Conservation (phyloP, 64 coral and sea anemone genomes). For the Stichodactyla mertensii region DNA sequence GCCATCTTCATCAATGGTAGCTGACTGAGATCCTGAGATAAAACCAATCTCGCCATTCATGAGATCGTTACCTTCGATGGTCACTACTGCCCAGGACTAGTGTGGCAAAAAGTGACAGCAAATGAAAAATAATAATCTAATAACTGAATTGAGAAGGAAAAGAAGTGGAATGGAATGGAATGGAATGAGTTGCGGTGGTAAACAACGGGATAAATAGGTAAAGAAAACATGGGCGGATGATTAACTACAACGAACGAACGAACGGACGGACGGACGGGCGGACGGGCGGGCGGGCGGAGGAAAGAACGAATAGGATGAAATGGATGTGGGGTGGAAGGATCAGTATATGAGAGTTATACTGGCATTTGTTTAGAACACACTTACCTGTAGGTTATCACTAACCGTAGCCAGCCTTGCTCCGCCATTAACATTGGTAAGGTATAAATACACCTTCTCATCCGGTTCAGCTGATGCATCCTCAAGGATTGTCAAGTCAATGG, state of each 20-base stretch:
- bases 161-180: neutral
- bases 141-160: neutral
- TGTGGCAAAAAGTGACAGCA: neutral
- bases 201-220: neutral
- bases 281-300: no score
- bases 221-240: neutral
- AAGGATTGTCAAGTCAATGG: constrained; percentile 55
- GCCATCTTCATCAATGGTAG: constrained; percentile 75
- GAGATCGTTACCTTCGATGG: constrained; percentile 83
- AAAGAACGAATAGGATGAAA: neutral
- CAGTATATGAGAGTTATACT: neutral
- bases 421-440: constrained; percentile 53
- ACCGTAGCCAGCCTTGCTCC: constrained; percentile 62
- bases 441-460: constrained; percentile 76
- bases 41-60: constrained; percentile 81
- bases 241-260: neutral
- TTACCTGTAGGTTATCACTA: constrained; percentile 59
- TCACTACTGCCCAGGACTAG: constrained; percentile 77
- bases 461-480: constrained; percentile 84
- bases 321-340: neutral
- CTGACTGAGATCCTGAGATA: constrained; percentile 53
- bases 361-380: neutral
- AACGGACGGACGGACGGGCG: no score
- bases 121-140: neutral
- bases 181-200: neutral